Base-by-base conservation (phyloP, 2,113 vertebrate species). In the Campylomormyrus numenius region DNA sequence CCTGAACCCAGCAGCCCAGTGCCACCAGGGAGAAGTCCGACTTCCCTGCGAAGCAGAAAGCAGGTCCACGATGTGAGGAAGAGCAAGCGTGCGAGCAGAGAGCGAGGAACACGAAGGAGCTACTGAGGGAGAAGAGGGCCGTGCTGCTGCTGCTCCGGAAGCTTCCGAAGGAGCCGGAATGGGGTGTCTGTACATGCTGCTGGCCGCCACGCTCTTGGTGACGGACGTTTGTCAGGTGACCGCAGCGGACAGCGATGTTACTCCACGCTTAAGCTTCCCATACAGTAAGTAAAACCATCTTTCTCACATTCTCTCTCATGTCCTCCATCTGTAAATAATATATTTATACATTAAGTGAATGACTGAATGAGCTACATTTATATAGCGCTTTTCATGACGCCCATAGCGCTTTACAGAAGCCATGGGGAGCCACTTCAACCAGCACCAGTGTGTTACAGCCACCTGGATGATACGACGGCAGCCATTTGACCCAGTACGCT, bases 241-340 rank as follows among this genome's bases (percentile, higher is more conserved):
- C 3, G 90, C 91, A 90, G 89, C 89, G 2, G 95, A 95, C 88
- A 92, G 91, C 17, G 96, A 96, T 42, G 95, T 96, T 89, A 96
- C 94, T n/a, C 95, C 96, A 83, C 95, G 96, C 31, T 94, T 96
- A 92, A 95, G 93, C 92, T 96, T 96, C 92, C 84, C 93, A 49
- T 95, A 95, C 94, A 93, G 96, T 96, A 96, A 96, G 95, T 94
- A 35, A 39, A 80, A 52, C 77, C 3, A 5, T n/a, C 6, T 35
- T 88, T 48, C 19, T 77, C 70, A 17, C 35, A 39, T 17, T 35
- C 52, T 88, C 17, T 74, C 70, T 77, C 1, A 5, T 35, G 31
- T 35, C 35, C 31, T 39, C n/a, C 48, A 53, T 53, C 27, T 87
- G 85, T 35, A 87, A 52, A 31, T 85, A 49, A 85, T 49, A 13